Percentiles rank a stretch among this genome's conserved stretches.
These are phyloP conservation scores for Eubasilissa splendida DNA, from an alignment of 2,888 invertebrate genomes.

Conservation along the genomic window DNA sequence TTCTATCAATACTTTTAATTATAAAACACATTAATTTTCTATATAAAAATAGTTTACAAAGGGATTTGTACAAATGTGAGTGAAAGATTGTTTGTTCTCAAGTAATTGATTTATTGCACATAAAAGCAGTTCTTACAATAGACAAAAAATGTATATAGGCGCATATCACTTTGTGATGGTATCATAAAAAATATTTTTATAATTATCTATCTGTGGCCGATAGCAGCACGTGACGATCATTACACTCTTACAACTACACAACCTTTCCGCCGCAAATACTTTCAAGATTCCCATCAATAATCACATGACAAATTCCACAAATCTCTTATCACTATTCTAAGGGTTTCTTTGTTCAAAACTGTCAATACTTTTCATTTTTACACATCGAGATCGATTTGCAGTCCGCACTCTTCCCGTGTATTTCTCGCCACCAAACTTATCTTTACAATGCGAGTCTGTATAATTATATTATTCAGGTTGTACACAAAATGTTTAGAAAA, in stretches of 20 bases:
- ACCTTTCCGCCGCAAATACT: conserved; percentile 21
- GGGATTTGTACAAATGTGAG: too few relatives aligned
- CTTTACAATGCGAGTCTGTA: neutral
- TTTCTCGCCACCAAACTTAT: conserved; percentile 19
- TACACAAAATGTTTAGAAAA: neutral
- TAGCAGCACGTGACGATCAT: conserved; percentile 46
- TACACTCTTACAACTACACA: conserved; percentile 29
- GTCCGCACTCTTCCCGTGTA: conserved; percentile 35
- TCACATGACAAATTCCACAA: conserved; percentile 20
- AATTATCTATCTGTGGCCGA: conserved; percentile 53
- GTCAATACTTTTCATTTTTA: conserved; percentile 15
- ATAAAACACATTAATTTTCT: too few relatives aligned
- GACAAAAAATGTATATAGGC: conserved; percentile 58
- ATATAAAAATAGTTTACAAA: too few relatives aligned
- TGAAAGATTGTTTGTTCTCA: conserved; percentile 33
- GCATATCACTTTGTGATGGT: conserved; percentile 58
- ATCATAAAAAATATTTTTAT: conserved; percentile 57
- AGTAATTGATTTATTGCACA: conserved; percentile 58
- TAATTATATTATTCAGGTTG: neutral
- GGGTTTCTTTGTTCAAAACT: conserved; percentile 13
- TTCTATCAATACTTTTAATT: too few relatives aligned
- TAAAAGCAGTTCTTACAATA: conserved; percentile 59
- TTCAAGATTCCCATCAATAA: conserved; percentile 27
- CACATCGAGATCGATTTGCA: conserved; percentile 40
- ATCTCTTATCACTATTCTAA: conserved; percentile 1